Evolutionary conservation across 1,140 invertebrate species (phyloP).

Genomic region (Kradibia gibbosae): DNA sequence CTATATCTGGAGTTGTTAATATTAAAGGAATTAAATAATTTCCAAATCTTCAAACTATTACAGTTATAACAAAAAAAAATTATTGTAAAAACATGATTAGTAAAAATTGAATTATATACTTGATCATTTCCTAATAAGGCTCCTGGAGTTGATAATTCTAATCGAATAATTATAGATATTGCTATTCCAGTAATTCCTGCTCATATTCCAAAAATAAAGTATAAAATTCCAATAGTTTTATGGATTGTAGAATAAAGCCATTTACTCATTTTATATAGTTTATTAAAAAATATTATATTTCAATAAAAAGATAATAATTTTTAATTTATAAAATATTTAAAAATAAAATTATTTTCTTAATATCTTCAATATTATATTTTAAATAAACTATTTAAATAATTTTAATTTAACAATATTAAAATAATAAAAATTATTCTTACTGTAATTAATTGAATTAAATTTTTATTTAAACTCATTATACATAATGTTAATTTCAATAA

Average conservation of each 20-base stretch:
- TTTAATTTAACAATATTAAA: constrained; percentile 53
- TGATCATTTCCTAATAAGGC: constrained; percentile 78
- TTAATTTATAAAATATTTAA: constrained; percentile 63
- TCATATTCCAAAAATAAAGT: constrained; percentile 82
- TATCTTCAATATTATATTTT: constrained; percentile 76
- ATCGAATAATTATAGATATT: constrained; percentile 79
- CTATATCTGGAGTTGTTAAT: constrained; percentile 81
- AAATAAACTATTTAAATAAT: constrained; percentile 42
- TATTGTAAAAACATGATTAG: constrained; percentile 83
- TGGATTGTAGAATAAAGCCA: constrained; percentile 82
- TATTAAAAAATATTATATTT: constrained; percentile 50
- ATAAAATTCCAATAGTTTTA: constrained; percentile 79
- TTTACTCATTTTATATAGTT: constrained; percentile 64
- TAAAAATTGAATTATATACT: constrained; percentile 83
- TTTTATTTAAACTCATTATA: constrained; percentile 53
- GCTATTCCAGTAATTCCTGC: constrained; percentile 77
- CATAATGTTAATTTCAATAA: constrained; percentile 48
- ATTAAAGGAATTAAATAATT: constrained; percentile 85
- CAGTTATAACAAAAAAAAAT: constrained; percentile 87
- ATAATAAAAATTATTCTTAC: constrained; percentile 60
- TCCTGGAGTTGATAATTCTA: constrained; percentile 77
- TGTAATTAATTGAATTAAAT: background rate
- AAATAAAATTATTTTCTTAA: constrained; percentile 68
- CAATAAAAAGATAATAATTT: constrained; percentile 21
- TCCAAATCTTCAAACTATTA: constrained; percentile 85